Evolutionary conservation across 2,113 vertebrate species (phyloP), one percentile per base, ranked within the genome.

Genomic region (Mionectes macconnelli): DNA sequence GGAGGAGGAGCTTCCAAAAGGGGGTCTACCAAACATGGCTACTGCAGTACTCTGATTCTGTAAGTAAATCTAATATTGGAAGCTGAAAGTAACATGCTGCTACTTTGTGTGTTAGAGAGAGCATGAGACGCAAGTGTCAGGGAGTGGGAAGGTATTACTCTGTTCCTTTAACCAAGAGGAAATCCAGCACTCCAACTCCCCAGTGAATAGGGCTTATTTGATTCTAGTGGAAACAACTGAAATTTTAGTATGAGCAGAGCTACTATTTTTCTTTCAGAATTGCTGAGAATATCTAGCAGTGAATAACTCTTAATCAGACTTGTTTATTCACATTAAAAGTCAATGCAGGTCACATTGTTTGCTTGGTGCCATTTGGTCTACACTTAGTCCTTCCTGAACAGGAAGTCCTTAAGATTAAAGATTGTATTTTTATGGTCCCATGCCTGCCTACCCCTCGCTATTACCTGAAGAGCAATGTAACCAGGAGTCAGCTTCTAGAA

Each of bases 381-480:
- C 96, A 89, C 92, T 93, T 95, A 96, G 67, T 87, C 96, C 81
- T 97, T 96, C 97, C 97, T 93, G 97, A 93, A 95, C 97, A 96
- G 98, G 98, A 98, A 98, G 98, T 98, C 95, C 97, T 98, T 98
- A 97, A 98, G 98, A 98, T 98, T 95, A 97, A 96, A 98, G 97
- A 97, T 96, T 97, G 76, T 97, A 94, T 97, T 98, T 98, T 97
- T 98, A 98, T 97, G 95, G 94, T 96, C 90, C 91, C 92, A 73
- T 89, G 97, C 59, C 96, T 96, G 89, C 95, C 80, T 96, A 80
- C 77, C 55, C 72, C 68, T 80, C 75, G 82, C 93, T 94, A 96
- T 97, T 97, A 97, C 93, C 93, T 87, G 88, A 96, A 96, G 88
- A 97, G 92, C 97, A 96, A 64, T 74, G 89, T 78, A 96, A 84